Percentiles rank a stretch among this genome's conserved stretches.
phyloP scores from a whole-genome alignment of 2,888 invertebrate genomes.

The Charanyca ferruginea region DNA sequence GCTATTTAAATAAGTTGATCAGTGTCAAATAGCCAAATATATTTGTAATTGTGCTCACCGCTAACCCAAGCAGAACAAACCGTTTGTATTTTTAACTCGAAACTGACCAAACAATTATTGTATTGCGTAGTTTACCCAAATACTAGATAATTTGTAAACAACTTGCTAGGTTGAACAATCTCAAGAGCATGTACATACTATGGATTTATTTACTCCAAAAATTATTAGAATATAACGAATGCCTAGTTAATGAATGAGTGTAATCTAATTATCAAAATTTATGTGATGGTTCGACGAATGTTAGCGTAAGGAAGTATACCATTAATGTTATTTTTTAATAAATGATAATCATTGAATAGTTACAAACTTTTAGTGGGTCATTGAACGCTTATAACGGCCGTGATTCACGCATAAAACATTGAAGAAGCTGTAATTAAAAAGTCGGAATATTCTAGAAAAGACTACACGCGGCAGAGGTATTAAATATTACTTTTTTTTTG shows the following conservation, averaged over 20 bases:
- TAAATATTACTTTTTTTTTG: slow-evolving; percentile 29
- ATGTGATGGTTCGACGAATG: slow-evolving; percentile 66
- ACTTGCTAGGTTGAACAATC: slow-evolving; percentile 81
- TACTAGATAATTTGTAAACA: slow-evolving; percentile 31
- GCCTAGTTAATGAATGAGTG: slow-evolving; percentile 68
- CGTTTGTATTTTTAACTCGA: slow-evolving; percentile 16
- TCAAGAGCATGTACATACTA: slow-evolving; percentile 82
- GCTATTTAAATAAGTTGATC: slow-evolving; percentile 19
- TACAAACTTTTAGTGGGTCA: slow-evolving; percentile 47
- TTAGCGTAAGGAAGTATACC: slow-evolving; percentile 81
- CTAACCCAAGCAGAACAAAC: neutral
- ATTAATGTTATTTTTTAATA: slow-evolving; percentile 77
- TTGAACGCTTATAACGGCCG: slow-evolving; percentile 41
- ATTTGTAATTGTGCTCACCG: slow-evolving; percentile 4
- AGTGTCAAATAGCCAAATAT: slow-evolving; percentile 9
- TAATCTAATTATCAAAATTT: slow-evolving; percentile 69
- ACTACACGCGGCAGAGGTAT: slow-evolving; percentile 27
- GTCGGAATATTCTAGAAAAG: slow-evolving; percentile 22
- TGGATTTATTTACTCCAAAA: slow-evolving; percentile 87
- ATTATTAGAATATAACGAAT: slow-evolving; percentile 71
- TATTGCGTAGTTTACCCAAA: neutral
- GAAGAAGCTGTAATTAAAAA: slow-evolving; percentile 11
- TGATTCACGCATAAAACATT: slow-evolving; percentile 39
- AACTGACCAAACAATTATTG: slow-evolving; percentile 31
- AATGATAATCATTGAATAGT: slow-evolving; percentile 64